A percentile compares a stretch with the other conserved stretches of the same genome.
Evolutionary conservation across 2,113 vertebrate genomes (phyloP).

Genomic region (Mirza zaza): DNA sequence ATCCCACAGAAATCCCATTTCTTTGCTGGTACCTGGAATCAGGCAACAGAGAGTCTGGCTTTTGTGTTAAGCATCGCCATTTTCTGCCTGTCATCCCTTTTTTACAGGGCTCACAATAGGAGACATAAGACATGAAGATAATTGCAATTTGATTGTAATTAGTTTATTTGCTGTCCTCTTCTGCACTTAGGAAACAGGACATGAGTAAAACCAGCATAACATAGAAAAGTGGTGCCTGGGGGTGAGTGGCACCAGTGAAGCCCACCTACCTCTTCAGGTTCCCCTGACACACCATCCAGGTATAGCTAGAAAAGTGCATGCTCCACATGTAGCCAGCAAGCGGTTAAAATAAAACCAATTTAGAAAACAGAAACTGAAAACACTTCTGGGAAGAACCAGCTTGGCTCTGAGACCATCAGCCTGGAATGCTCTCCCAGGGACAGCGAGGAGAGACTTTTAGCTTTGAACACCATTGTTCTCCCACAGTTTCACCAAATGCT

Average conservation of each 20-base stretch:
- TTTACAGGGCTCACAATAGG: neutral
- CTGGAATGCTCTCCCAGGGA: neutral
- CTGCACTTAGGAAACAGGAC: neutral
- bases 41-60: neutral
- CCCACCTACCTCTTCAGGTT: neutral
- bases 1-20: neutral
- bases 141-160: neutral
- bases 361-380: neutral
- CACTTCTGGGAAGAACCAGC: neutral
- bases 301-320: neutral
- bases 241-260: fast-evolving
- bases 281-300: neutral
- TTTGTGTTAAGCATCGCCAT: neutral
- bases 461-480: neutral
- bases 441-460: neutral
- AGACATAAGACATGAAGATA: neutral
- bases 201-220: neutral
- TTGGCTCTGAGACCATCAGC: neutral
- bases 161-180: neutral
- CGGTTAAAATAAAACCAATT: neutral
- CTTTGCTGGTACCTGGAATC: neutral
- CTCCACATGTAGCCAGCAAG: neutral
- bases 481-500: neutral
- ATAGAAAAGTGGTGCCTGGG: neutral
- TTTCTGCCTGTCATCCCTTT: neutral